These are phyloP conservation scores for Melospiza melodia DNA, from an alignment of 2,113 vertebrate species.

Conservation along the genomic window DNA sequence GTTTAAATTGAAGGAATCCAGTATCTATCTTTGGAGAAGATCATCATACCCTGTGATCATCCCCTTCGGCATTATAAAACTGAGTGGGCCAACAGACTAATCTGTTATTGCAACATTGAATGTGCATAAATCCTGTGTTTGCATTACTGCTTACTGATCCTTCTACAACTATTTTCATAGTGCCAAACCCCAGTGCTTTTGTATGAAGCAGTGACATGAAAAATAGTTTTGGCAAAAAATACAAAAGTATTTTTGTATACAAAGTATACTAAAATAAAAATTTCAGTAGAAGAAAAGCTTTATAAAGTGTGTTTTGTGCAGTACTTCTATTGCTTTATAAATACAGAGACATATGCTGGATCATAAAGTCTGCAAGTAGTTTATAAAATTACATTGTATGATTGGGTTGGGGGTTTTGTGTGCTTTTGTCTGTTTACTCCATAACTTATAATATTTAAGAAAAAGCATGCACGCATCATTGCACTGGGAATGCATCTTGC, in stretches of 20 bases:
- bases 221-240: neutral
- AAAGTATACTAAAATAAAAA: neutral
- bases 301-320: neutral
- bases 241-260: neutral
- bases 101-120: neutral
- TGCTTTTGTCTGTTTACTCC: neutral
- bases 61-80: neutral
- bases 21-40: neutral
- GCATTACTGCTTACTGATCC: neutral
- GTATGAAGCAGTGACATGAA: neutral
- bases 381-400: neutral
- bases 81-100: neutral
- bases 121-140: neutral
- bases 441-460: neutral
- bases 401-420: neutral
- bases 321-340: neutral
- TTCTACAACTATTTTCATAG: neutral
- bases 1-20: neutral
- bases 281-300: neutral
- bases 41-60: neutral
- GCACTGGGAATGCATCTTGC: neutral
- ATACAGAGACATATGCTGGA: neutral
- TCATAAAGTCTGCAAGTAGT: neutral
- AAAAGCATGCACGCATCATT: neutral
- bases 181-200: fast-evolving